These are phyloP conservation scores for Eustalomyia histrio DNA, from an alignment of 2,888 invertebrate species.

Conservation along the genomic window DNA sequence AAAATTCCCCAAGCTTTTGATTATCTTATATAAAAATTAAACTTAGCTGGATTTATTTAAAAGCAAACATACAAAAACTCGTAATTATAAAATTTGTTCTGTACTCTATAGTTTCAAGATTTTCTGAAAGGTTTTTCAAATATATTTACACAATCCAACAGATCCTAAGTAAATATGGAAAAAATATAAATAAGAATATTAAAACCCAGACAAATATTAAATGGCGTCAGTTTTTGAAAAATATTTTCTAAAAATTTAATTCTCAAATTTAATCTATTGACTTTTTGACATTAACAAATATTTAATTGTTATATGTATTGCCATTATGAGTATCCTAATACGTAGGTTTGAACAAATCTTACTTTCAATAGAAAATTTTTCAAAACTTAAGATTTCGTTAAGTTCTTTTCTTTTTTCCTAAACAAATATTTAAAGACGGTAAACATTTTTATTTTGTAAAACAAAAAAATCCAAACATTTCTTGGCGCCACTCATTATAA, in stretches of 20 bases:
- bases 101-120: too few species aligned
- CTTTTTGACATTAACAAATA: neutral
- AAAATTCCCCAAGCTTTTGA: too few species aligned
- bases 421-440: constrained; percentile 9
- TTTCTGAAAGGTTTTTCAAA: neutral
- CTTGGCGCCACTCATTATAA: constrained; percentile 23
- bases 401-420: constrained; percentile 11
- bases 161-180: constrained; percentile 7
- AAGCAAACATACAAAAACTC: too few species aligned
- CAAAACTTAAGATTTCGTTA: neutral
- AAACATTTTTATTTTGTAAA: neutral
- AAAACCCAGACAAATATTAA: constrained; percentile 1
- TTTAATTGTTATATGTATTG: neutral
- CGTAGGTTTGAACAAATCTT: neutral
- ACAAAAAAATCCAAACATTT: neutral
- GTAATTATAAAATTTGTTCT: too few species aligned
- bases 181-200: neutral
- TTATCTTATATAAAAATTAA: too few species aligned
- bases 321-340: neutral
- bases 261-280: neutral
- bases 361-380: too few species aligned
- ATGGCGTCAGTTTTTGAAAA: constrained; percentile 8
- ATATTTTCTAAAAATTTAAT: neutral
- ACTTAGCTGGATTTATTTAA: too few species aligned
- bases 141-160: constrained; percentile 3